Evolutionary conservation across 2,113 vertebrate species (phyloP), one percentile per base, ranked within the genome.

Genomic region (Rhodinocichla rosea): DNA sequence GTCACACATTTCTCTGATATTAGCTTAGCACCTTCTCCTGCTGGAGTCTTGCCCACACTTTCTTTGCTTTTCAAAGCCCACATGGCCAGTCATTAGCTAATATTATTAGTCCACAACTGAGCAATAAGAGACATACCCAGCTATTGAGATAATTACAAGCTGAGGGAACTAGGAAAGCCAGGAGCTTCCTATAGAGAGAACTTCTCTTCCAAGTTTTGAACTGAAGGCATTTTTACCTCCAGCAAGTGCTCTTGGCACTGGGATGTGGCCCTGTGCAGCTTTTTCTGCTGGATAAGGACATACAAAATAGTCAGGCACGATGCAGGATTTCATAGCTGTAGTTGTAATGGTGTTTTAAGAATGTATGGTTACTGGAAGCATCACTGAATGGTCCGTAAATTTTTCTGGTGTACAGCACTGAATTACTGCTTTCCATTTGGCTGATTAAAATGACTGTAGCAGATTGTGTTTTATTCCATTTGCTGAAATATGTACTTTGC

Each of bases 381-480:
- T 91, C 50, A 27, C 65, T 47, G 65, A 30, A 85, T 19, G 73
- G 49, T 57, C 87, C 76, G 80, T 95, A 91, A 82, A 62, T 95
- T 85, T 76, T 77, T 80, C 68, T 92, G 15, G 13, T 92, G 57
- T 64, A 45, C 56, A 75, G 73, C 13, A 6, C 73, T 68, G 90
- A 81, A 32, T 84, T 63, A 60, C 40, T 70, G 1, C 92, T 92
- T 96, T 93, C 88, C 94, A 93, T 97, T 89, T 90, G 68, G 85
- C 83, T 90, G 95, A 92, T 95, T 88, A 89, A 92, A 95, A 92
- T 92, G 65, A 79, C 76, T 84, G 77, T 71, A 79, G 35, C 92
- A 94, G 87, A 84, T 23, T 65, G 88, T 45, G 52, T 73, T 88
- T 91, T 90, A 59, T 90, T 93, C 79, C 91, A 37, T 84, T 95